phyloP scores from a whole-genome alignment of 2,113 vertebrate genomes.

The Cercopithecus mona region DNA sequence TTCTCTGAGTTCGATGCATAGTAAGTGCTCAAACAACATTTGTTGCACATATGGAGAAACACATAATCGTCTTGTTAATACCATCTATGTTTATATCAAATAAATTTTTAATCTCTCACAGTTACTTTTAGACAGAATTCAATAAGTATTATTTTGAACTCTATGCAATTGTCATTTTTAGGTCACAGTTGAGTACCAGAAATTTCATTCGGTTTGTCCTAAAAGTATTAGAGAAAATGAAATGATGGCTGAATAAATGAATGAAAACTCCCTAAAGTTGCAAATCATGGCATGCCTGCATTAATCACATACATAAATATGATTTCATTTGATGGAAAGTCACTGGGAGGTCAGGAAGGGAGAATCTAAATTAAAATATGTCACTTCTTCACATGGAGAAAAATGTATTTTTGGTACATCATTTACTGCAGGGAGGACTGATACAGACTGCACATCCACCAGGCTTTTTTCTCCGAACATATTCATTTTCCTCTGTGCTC shows the following conservation, averaged over 20 bases:
- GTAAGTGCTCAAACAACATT: neutral
- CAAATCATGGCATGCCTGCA: neutral
- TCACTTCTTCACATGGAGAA: neutral
- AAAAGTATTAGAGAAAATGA: neutral
- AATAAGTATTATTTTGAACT: neutral
- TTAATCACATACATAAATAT: conserved; percentile 49
- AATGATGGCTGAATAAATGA: neutral
- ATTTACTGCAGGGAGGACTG: neutral
- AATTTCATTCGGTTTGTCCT: neutral
- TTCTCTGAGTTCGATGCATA: neutral
- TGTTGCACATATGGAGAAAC: neutral
- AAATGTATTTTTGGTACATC: neutral
- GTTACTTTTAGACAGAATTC: neutral
- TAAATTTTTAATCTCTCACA: neutral
- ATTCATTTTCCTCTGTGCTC: conserved; percentile 39
- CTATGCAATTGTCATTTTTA: neutral
- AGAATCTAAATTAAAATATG: conserved; percentile 9
- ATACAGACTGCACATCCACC: neutral
- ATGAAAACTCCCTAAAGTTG: neutral
- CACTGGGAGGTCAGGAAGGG: conserved; percentile 29
- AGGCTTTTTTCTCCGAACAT: neutral
- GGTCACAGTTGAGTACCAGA: neutral
- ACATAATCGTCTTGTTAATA: neutral
- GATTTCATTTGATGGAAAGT: conserved; percentile 34
- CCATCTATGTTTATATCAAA: neutral